Percentiles rank a stretch among this genome's conserved stretches.
Evolutionary conservation across 2,797 vertebrate species (phyloP).

Genomic region (Pogonophryne albipinna): DNA sequence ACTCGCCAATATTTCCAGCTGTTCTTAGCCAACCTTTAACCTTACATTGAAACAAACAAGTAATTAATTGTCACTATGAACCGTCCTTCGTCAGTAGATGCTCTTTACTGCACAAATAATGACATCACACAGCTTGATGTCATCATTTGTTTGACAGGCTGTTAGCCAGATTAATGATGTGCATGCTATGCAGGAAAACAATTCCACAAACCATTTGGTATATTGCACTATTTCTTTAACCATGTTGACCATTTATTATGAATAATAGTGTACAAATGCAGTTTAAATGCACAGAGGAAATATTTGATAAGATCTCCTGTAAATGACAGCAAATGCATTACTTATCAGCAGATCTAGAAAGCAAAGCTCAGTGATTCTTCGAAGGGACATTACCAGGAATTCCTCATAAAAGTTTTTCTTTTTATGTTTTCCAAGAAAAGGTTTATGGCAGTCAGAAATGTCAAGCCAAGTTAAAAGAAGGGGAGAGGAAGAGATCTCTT

Average conservation of each 20-base stretch:
- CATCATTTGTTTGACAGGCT: conserved; percentile 28
- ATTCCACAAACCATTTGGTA: conserved; percentile 11
- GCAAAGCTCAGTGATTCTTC: conserved; percentile 19
- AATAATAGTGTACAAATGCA: conserved; percentile 8
- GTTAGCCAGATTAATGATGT: conserved; percentile 32
- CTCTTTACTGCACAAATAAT: conserved; percentile 21
- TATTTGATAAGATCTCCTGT: conserved; percentile 5
- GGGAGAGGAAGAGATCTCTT: conserved; percentile 74
- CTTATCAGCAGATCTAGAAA: conserved; percentile 7
- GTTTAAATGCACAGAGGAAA: not conserved
- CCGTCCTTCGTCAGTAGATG: conserved; percentile 12
- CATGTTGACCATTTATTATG: conserved; percentile 3
- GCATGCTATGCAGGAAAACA: not conserved
- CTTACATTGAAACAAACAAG: conserved; percentile 32
- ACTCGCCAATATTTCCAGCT: not conserved
- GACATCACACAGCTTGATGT: conserved; percentile 30
- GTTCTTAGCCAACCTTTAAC: not conserved
- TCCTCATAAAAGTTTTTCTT: conserved; percentile 19
- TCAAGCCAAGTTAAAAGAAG: conserved; percentile 59
- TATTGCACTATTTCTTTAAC: not conserved
- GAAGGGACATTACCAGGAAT: conserved; percentile 33
- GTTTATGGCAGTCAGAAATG: conserved; percentile 52
- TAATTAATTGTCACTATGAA: not conserved
- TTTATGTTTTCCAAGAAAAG: conserved; percentile 49
- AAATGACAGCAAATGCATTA: not conserved